A percentile compares a stretch with the other conserved stretches of the same genome.
Conservation (phyloP, 1,140 invertebrate species). For the Ips nitidus region DNA sequence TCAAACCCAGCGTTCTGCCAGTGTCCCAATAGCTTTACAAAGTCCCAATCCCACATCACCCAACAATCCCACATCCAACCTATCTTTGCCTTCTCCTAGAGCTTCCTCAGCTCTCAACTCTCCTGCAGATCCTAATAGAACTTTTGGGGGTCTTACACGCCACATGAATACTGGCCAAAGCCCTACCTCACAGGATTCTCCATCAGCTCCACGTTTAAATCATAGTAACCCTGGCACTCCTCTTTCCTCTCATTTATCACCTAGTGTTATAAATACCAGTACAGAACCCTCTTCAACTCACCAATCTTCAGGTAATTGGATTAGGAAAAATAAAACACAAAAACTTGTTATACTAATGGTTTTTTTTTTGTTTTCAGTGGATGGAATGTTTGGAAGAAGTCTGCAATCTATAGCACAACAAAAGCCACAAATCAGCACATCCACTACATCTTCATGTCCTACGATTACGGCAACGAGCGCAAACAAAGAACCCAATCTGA, state of each 20-base stretch:
- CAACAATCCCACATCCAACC: conserved; percentile 68
- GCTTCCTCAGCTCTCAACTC: conserved; percentile 71
- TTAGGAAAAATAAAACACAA: conserved; percentile 2
- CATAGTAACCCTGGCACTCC: conserved; percentile 73
- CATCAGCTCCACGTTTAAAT: conserved; percentile 57
- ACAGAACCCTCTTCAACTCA: conserved; percentile 52
- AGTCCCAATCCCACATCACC: conserved; percentile 72
- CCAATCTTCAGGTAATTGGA: conserved; percentile 52
- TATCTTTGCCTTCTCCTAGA: conserved; percentile 70
- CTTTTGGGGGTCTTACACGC: conserved; percentile 52
- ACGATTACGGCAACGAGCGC: conserved; percentile 51
- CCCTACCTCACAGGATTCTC: conserved; percentile 59
- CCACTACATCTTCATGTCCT: conserved; percentile 48
- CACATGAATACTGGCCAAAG: conserved; percentile 63
- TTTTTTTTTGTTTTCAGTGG: conserved; percentile 52
- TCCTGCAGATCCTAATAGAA: conserved; percentile 62
- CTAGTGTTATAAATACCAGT: conserved; percentile 56
- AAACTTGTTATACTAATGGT: too few species aligned
- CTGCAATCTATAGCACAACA: conserved; percentile 77
- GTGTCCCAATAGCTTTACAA: conserved; percentile 77
- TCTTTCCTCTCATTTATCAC: conserved; percentile 63
- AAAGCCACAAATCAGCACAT: conserved; percentile 61
- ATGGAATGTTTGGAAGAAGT: conserved; percentile 78
- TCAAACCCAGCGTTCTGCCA: conserved; percentile 77
- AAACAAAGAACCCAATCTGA: conserved; percentile 81